Percentiles rank a stretch among this genome's conserved stretches.
phyloP scores from a whole-genome alignment of 2,888 invertebrate genomes.

The Epiblema foenella region DNA sequence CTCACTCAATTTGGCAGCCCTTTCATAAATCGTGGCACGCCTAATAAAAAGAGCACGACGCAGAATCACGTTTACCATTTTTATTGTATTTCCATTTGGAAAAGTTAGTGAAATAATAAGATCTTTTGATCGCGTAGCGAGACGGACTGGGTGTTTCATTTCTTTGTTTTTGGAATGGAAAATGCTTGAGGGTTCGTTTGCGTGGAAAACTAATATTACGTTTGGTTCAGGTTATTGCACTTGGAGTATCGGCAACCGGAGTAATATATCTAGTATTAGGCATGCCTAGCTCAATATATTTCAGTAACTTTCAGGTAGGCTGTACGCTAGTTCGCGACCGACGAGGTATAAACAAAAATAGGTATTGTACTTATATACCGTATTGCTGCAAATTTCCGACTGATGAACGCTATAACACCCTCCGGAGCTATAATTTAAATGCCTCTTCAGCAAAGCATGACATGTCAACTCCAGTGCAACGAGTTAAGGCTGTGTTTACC shows the following conservation, averaged over 20 bases:
- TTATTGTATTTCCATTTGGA: constrained; percentile 31
- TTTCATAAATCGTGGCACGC: constrained; percentile 52
- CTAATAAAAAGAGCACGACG: constrained; percentile 48
- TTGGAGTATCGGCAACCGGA: constrained; percentile 1
- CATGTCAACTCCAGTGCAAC: background rate
- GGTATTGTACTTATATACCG: background rate
- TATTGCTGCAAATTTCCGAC: background rate
- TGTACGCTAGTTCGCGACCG: too few species aligned
- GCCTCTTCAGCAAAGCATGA: background rate
- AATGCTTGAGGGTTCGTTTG: background rate
- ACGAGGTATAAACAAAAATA: too few species aligned
- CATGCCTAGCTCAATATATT: background rate
- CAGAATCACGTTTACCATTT: constrained; percentile 53
- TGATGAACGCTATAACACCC: background rate
- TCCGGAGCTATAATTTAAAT: background rate
- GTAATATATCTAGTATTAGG: background rate
- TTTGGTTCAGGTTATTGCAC: constrained; percentile 15
- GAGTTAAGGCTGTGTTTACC: constrained; percentile 5
- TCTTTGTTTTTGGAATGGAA: constrained; percentile 12
- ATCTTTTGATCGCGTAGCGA: constrained; percentile 22
- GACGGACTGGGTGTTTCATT: constrained; percentile 14
- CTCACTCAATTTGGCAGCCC: constrained; percentile 59
- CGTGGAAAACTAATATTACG: constrained; percentile 11
- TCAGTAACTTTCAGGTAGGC: background rate
- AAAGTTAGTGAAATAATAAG: constrained; percentile 26